Base-by-base conservation (phyloP, 1,140 invertebrate genomes). In the Drosophila bifasciata region DNA sequence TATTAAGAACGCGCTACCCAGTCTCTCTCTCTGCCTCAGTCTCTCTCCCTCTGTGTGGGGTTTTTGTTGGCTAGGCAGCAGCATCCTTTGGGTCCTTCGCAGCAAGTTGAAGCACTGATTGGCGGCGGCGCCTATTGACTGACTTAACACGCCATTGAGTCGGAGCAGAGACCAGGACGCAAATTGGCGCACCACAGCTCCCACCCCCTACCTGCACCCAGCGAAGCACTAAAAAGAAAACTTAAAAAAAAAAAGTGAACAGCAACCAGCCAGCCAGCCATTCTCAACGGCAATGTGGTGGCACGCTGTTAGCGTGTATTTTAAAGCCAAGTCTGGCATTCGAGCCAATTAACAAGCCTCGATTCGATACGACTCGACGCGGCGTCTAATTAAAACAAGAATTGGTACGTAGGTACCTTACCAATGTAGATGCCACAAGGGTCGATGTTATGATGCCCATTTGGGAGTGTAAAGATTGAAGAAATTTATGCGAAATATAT, bases 141-240 rank as follows among this genome's bases (percentile, higher is more conserved):
- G 83, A 88, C 83, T 88, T 88, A 88, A 88, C 83, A 88, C 83
- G 79, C 83, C 75, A 88, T 88, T 88, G 83, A 88, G 78, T 78
- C 62, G 75, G 60, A 43, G 43, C 48, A 56, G 53, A 64, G 44
- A 53, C 46, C 45, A 66, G 56, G 56, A 78, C 67, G 83, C 81
- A 85, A 85, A 85, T 85, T 85, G 81, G 77, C 64, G 73, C 66
- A 56, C 66, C 59, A 57, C 61, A 77, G 62, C 48, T 45, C 60
- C 61, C 17, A 40, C 28, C n/a, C 61, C 60, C 61, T 23, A 40
- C 28, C n/a, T n/a, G n/a, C n/a, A n/a, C n/a, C 57, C 28, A 40
- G 55, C 55, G 62, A 50, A 53, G 62, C 62, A 67, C 67, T 68
- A 68, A 69, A 69, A 57, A 44, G 66, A 77, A 48, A 41, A 15